phyloP scores from a whole-genome alignment of 2,797 vertebrate genomes.

The Coilia nasus region DNA sequence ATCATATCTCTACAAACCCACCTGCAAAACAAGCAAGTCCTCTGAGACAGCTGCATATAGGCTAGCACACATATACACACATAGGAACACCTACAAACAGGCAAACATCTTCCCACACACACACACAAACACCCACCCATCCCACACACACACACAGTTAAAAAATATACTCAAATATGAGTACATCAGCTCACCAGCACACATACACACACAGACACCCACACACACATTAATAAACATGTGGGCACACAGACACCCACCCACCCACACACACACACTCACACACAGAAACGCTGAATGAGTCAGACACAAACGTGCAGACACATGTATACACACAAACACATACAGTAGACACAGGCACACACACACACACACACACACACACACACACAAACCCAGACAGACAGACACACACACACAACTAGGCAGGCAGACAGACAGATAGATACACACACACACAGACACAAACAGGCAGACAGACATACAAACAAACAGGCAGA shows the following conservation, averaged over 20 bases:
- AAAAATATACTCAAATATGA: too few relatives aligned
- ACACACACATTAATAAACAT: too few relatives aligned
- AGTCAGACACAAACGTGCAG: constrained; percentile 9
- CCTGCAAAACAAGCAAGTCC: background rate
- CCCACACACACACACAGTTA: too few relatives aligned
- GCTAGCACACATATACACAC: too few relatives aligned
- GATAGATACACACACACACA: background rate
- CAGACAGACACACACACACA: background rate
- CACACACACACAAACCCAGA: background rate
- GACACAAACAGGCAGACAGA: background rate
- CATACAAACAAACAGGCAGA: background rate
- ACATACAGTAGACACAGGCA: background rate
- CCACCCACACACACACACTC: constrained; percentile 24
- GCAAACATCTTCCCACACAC: too few relatives aligned
- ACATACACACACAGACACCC: too few relatives aligned
- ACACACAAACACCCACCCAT: too few relatives aligned
- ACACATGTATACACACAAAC: background rate
- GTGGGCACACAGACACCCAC: constrained; percentile 52
- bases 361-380: background rate
- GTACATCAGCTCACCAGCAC: too few relatives aligned
- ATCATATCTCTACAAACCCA: background rate
- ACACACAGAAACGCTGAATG: constrained; percentile 10
- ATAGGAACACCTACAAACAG: too few relatives aligned
- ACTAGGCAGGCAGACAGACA: background rate
- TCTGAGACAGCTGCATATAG: too few relatives aligned